Evolutionary conservation across 2,888 invertebrate species (phyloP), one percentile per base, ranked within the genome.

Genomic region (Pelosia muscerda): DNA sequence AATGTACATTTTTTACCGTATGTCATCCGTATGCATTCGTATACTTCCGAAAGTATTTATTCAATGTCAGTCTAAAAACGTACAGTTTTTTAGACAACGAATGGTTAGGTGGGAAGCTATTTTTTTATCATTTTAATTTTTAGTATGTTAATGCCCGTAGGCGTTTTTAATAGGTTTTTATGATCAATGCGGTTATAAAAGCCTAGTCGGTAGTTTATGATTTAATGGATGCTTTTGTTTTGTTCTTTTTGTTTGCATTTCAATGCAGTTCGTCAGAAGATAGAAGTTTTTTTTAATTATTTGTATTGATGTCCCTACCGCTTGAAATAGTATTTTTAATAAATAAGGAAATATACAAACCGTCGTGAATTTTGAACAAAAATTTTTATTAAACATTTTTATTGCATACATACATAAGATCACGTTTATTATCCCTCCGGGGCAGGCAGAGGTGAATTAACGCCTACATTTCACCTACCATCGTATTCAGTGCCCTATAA

Each of bases 1-100:
- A n/a, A n/a, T n/a, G n/a, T n/a, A n/a, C 69, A 69, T 68, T 72
- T 25, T 72, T 58, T 49, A 26, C 42, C 13, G n/a, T 56, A 77
- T 78, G 73, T 26, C 13, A 25, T n/a, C n/a, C n/a, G n/a, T n/a
- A n/a, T n/a, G n/a, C n/a, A 26, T 73, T 75, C 74, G 64, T 69
- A n/a, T 68, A 66, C 77, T 75, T 78, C 75, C 23, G 19, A 38
- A 38, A 59, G 38, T 38, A 38, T 23, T 53, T 59, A 15, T 60
- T 15, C n/a, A 8, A 59, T 54, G 15, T 23, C 26, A 56, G 22
- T n/a, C 55, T 54, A 22, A 25, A 38, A 23, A 34, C 1, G 42
- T 28, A 28, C 10, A 34, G 4, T 38, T 13, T 25, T 23, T 22
- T 42, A 10, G 34, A 62, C 62, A 62, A 66, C 56, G 61, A 66